Percentiles rank a stretch among this genome's conserved stretches.
These are phyloP conservation scores for Scaptomyza polygonia DNA, from an alignment of 2,888 invertebrate genomes.

Conservation along the genomic window DNA sequence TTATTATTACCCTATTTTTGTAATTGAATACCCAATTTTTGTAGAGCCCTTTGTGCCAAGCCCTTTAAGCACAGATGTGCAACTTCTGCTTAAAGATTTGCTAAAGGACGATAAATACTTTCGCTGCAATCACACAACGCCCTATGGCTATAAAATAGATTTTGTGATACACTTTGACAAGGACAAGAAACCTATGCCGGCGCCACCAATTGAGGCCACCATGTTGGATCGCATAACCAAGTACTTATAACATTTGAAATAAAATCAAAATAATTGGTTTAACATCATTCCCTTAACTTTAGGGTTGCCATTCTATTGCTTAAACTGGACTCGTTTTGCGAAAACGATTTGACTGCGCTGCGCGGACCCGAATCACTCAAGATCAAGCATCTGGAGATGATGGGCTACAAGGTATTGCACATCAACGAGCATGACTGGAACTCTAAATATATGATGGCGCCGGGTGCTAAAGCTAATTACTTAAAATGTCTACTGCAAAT, in stretches of 20 bases:
- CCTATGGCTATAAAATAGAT: constrained; percentile 84
- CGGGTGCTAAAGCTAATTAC: constrained; percentile 85
- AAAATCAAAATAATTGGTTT: neutral
- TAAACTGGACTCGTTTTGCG: constrained; percentile 84
- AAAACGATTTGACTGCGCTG: constrained; percentile 85
- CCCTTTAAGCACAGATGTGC: constrained; percentile 74
- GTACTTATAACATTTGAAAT: constrained; percentile 48
- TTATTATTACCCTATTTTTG: neutral
- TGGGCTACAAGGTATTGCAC: constrained; percentile 87
- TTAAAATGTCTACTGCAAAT: constrained; percentile 83
- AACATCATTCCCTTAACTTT: neutral
- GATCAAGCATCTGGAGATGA: constrained; percentile 87
- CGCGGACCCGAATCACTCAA: constrained; percentile 86
- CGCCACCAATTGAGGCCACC: constrained; percentile 73
- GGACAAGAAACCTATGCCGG: constrained; percentile 70
- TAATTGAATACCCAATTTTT: neutral
- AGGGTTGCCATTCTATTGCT: constrained; percentile 84
- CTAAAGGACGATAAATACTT: constrained; percentile 78
- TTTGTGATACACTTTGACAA: constrained; percentile 84
- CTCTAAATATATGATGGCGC: constrained; percentile 85
- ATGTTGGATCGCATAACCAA: constrained; percentile 83
- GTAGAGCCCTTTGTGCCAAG: constrained; percentile 57
- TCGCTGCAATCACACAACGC: constrained; percentile 83
- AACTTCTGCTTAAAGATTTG: constrained; percentile 64
- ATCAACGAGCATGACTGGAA: constrained; percentile 86